Conservation (phyloP, 2,797 vertebrate species). For the Pygocentrus nattereri region DNA sequence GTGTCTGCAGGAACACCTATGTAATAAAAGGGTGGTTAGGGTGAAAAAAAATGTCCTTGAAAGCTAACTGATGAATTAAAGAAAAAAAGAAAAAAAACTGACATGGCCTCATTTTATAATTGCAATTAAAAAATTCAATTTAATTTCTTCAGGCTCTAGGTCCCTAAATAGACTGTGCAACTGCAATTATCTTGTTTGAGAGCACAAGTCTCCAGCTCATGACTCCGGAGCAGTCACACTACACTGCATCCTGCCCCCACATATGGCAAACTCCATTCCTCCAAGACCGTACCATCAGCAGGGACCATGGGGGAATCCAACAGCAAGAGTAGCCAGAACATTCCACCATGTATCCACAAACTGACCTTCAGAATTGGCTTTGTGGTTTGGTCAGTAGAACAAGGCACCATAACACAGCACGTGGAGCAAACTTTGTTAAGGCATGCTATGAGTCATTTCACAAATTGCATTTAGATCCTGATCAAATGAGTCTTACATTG, state of each 20-base stretch:
- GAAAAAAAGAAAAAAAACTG: constrained; percentile 49
- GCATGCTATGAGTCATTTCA: background rate
- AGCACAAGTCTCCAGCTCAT: constrained; percentile 56
- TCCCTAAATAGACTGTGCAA: constrained; percentile 70
- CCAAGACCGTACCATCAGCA: constrained; percentile 56
- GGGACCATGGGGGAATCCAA: constrained; percentile 59
- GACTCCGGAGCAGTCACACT: constrained; percentile 57
- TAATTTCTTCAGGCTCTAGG: constrained; percentile 65
- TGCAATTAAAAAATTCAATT: constrained; percentile 64
- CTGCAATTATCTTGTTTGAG: constrained; percentile 67
- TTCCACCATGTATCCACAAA: constrained; percentile 19
- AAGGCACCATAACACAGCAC: background rate
- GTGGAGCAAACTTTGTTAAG: background rate
- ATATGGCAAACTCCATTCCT: constrained; percentile 60
- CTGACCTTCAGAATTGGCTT: constrained; percentile 17
- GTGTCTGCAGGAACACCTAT: constrained; percentile 3
- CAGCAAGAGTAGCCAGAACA: constrained; percentile 47
- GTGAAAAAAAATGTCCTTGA: constrained; percentile 62
- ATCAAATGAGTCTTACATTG: background rate
- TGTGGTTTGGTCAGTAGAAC: constrained; percentile 51
- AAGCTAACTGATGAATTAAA: constrained; percentile 58
- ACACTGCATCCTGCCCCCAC: constrained; percentile 56
- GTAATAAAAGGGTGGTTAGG: constrained; percentile 27
- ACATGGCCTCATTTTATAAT: constrained; percentile 66
- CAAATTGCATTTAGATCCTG: background rate